Percentiles rank a stretch among this genome's conserved stretches.
Evolutionary conservation across 2,888 invertebrate species (phyloP).

Genomic region (Rambutsinella grinnellia): DNA sequence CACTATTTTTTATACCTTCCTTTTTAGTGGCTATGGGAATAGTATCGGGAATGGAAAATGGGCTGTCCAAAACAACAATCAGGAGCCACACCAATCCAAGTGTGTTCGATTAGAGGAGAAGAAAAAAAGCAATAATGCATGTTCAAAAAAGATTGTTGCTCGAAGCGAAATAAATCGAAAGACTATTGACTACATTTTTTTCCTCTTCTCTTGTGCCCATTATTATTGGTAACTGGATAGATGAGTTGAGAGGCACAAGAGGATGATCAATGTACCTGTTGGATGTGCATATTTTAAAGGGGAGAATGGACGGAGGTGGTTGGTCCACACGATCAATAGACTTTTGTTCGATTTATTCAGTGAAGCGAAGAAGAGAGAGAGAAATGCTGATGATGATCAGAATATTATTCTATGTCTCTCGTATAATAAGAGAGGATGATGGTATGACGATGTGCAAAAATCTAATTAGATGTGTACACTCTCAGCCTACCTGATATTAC

Average conservation of each 20-base stretch:
- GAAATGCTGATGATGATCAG: slow-evolving; percentile 11
- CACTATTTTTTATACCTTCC: neutral
- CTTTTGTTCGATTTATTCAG: slow-evolving; percentile 49
- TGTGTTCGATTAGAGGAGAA: too few relatives aligned
- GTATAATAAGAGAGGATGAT: neutral
- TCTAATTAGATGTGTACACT: neutral
- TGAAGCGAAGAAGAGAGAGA: slow-evolving; percentile 33
- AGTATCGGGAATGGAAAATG: slow-evolving; percentile 40
- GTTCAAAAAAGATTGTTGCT: slow-evolving; percentile 34
- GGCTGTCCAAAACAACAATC: slow-evolving; percentile 57
- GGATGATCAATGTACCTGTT: neutral
- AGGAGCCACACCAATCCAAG: slow-evolving; percentile 30
- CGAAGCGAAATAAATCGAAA: slow-evolving; percentile 53
- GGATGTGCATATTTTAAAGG: slow-evolving; percentile 31
- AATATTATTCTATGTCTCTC: too few relatives aligned
- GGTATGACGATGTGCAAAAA: neutral
- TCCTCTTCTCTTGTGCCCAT: slow-evolving; percentile 41
- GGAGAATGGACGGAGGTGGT: slow-evolving; percentile 17
- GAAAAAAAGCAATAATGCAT: neutral
- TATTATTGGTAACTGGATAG: slow-evolving; percentile 56
- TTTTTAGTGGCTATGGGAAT: slow-evolving; percentile 37
- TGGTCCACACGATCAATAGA: slow-evolving; percentile 55
- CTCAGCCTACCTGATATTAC: neutral
- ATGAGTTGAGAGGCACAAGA: neutral
- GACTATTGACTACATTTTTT: slow-evolving; percentile 52